Base-by-base conservation (phyloP, 2,113 vertebrate genomes). In the Strix aluco region DNA sequence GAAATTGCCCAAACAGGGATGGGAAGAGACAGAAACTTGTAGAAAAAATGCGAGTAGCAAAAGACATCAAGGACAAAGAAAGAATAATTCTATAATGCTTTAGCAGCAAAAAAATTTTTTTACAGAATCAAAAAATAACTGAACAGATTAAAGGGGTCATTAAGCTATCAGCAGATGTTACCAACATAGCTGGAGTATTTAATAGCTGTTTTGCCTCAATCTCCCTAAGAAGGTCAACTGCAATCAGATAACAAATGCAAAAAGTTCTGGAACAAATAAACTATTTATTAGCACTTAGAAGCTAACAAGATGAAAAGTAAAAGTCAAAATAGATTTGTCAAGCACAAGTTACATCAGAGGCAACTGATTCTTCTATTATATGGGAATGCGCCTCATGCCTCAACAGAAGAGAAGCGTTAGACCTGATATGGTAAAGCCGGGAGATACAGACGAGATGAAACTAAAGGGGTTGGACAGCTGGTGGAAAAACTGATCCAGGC, bases 111-210 rank as follows among this genome's bases (percentile, higher is more conserved):
- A 5, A 23, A 12, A 8, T 16, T 16, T 66, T 71, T 86, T 67
- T 55, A 55, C 42, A 47, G 80, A 87, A 70, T 73, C 13, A 78
- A 73, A 63, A 74, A 89, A 49, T 74, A 78, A 63, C 47, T 57
- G 70, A 79, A 23, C 18, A 81, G 51, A 85, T 91, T 67, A 82
- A 67, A 82, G 44, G 61, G 73, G n/a, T 44, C 52, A 16, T 81
- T 62, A 94, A 87, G n/a, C 65, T 85, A 47, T 55, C 51, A 92
- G 74, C 78, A 75, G 65, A 81, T 94, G 70, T 75, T 95, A 59
- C 51, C 52, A 79, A 81, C 85, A 55, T 71, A 79, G 38, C 73
- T 81, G 49, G 34, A 58, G 55, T 93, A 75, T 87, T 89, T 91
- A 84, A 51, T 89, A 40, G 73, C 70, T 81, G 16, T 36, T 95